Base-by-base conservation (phyloP, 37 sponge, comb jelly and placozoan species). In the Geodia barretti region DNA sequence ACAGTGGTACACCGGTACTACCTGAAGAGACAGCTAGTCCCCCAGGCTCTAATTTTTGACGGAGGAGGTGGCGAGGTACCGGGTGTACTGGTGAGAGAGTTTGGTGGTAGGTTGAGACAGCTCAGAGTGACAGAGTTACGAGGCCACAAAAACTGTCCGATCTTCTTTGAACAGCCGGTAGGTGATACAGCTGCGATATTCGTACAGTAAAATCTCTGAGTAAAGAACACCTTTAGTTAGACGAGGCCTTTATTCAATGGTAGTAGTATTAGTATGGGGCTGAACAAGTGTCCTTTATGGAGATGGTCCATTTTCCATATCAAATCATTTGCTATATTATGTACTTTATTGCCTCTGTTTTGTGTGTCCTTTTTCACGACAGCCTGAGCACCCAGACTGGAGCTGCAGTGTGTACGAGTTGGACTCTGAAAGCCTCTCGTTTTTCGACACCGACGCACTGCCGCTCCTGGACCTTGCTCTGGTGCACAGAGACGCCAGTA, bases 381-480 rank as follows among this genome's bases (percentile, higher is more conserved):
- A 68, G 34, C 25, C 68, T 33, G 33, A 32, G 33, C 34, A 29
- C 14, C 29, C 30, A 4, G 54, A 47, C 54, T 47, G 54, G 31
- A 33, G 68, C 5, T 33, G 34, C 68, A 68, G 68, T 68, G 34
- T 29, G 5, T 68, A 30, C 30, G 68, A 68, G 30, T 30, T 59
- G 26, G 29, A 29, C 32, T 28, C 60, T 59, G 32, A 25, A 59
- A 17, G 3, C 25, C 41, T 1, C 26, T 33, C 28, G 29, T 29
- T 19, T 3, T 3, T 70, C 1, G 81, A 80, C 4, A 29, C 70
- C 31, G 81, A 80, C 24, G 71, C 47, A 20, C 37, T 80, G 62
- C 81, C 81, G 0, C 14, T 80, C 1, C 28, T 80, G 38, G 71
- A 80, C 40, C 3, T 58, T 58, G 9, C 62, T 39, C n/a, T 58